phyloP scores from a whole-genome alignment of 2,113 vertebrate species.

The Pseudorectes ferrugineus region DNA sequence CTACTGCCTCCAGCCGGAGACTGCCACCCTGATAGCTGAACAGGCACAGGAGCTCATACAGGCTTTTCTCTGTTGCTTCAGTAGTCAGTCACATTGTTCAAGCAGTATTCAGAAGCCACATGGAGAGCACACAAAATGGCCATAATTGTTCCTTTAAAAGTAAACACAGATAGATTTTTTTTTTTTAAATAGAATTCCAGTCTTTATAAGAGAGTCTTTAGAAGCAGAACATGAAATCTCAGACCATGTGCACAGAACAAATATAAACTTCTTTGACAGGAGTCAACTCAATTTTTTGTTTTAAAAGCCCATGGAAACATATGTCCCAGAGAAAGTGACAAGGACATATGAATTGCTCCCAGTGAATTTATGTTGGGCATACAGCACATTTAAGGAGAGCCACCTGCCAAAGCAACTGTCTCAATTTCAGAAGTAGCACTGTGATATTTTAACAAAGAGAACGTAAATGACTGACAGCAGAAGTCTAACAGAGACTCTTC shows the following conservation, averaged over 20 bases:
- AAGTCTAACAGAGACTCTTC: not conserved
- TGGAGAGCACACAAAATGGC: not conserved
- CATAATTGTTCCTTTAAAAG: not conserved
- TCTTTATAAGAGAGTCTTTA: not conserved
- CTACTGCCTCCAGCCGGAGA: not conserved
- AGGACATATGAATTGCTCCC: not conserved
- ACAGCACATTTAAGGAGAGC: not conserved
- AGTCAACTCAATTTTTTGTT: not conserved
- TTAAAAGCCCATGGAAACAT: not conserved
- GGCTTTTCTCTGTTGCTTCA: not conserved
- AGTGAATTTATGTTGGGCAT: not conserved
- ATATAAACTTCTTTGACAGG: not conserved
- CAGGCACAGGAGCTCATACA: not conserved
- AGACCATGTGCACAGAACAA: not conserved
- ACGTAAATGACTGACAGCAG: not conserved
- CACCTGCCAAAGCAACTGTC: slow-evolving; percentile 11
- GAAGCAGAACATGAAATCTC: not conserved
- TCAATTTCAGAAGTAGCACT: not conserved
- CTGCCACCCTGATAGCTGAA: not conserved
- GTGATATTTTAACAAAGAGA: not conserved
- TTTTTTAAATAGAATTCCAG: not conserved
- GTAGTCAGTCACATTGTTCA: not conserved
- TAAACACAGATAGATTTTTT: not conserved
- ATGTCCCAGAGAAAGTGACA: not conserved
- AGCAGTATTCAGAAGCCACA: not conserved